A percentile compares a stretch with the other conserved stretches of the same genome.
Conservation (phyloP, 2,113 vertebrate species). For the Takifugu bimaculatus region DNA sequence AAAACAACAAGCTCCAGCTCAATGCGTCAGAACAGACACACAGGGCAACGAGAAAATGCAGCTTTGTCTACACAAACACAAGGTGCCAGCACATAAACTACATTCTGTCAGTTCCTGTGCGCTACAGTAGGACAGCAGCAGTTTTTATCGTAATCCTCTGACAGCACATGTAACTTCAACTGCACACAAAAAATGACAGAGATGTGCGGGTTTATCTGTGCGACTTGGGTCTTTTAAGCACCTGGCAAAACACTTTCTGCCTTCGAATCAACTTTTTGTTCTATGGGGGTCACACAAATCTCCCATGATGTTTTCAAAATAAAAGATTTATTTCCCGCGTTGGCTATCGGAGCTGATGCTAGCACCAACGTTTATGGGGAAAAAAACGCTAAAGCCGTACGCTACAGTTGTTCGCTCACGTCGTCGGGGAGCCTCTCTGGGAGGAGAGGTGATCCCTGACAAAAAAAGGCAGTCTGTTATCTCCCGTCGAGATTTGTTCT, state of each 20-base stretch:
- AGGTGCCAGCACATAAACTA: not conserved
- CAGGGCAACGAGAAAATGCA: too few relatives aligned
- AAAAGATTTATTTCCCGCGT: not conserved
- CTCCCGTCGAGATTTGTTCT: conserved; percentile 65
- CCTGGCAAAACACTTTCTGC: too few relatives aligned
- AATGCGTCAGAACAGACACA: too few relatives aligned
- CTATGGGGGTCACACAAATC: not conserved
- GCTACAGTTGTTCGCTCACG: not conserved
- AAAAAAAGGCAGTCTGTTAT: conserved; percentile 56
- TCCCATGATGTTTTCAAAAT: not conserved
- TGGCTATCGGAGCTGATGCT: conserved; percentile 1
- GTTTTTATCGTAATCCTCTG: not conserved
- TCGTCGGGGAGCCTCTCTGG: conserved; percentile 16
- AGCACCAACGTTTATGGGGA: too few relatives aligned
- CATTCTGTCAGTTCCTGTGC: not conserved
- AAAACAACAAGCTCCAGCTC: conserved; percentile 32
- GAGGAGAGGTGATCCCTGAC: conserved; percentile 45
- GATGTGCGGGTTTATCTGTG: too few relatives aligned
- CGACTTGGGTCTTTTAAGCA: too few relatives aligned
- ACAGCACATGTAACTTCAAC: not conserved
- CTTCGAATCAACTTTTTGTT: too few relatives aligned
- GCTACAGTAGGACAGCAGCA: not conserved
- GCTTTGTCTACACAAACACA: too few relatives aligned
- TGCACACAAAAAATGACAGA: too few relatives aligned
- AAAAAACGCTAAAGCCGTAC: not conserved